Conservation (phyloP, 1,140 invertebrate genomes). For the Panagrolaimus sp. region DNA sequence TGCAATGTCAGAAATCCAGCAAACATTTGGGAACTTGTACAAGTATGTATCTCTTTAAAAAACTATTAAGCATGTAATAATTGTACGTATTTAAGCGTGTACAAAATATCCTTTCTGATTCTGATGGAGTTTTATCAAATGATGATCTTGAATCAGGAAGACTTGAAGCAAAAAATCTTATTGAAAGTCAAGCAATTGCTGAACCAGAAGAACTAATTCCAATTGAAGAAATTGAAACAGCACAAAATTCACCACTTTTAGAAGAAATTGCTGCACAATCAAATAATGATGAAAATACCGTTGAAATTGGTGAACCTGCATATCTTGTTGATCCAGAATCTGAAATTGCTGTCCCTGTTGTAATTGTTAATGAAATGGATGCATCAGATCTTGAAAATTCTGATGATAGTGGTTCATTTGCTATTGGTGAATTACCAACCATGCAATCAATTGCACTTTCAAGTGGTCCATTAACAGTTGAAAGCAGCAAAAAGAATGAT, state of each 20-base stretch:
- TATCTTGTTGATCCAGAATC: constrained; percentile 31
- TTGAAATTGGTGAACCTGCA: constrained; percentile 19
- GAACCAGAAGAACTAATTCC: not conserved
- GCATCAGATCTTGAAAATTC: not conserved
- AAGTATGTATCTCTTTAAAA: constrained; percentile 19
- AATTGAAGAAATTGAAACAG: not conserved
- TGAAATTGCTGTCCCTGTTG: constrained; percentile 23
- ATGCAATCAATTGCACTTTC: not conserved
- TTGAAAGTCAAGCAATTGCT: not conserved
- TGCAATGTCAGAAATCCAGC: constrained; percentile 37
- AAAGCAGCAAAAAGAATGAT: not conserved
- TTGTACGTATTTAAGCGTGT: not conserved
- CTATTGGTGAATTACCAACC: not conserved
- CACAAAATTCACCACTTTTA: not conserved
- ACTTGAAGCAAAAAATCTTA: not conserved
- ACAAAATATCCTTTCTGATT: not conserved
- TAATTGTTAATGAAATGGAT: constrained; percentile 25
- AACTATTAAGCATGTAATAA: not conserved
- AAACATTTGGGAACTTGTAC: constrained; percentile 38
- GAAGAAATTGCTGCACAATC: not conserved
- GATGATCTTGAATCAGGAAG: constrained; percentile 1
- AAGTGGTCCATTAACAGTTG: not conserved
- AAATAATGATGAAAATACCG: not conserved
- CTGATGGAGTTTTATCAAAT: not conserved
- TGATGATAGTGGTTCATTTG: too few relatives aligned